Evolutionary conservation across 1,140 invertebrate species (phyloP).

Genomic region (Planococcus citri): DNA sequence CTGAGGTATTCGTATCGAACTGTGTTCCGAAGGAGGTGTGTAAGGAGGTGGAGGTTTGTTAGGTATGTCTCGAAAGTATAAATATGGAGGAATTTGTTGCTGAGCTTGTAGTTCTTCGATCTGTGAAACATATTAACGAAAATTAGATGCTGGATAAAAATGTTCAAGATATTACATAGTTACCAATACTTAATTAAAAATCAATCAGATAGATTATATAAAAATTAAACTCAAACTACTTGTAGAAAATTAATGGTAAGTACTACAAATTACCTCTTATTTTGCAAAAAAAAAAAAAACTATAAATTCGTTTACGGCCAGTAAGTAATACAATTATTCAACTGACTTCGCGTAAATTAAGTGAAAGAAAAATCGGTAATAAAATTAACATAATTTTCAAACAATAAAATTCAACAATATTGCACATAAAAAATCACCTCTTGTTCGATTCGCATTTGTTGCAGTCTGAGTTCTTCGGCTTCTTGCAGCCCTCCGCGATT

Average conservation of each 20-base stretch:
- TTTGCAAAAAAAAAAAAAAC: too few species aligned
- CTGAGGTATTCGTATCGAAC: background rate
- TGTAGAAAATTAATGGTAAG: too few species aligned
- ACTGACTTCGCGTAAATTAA: too few species aligned
- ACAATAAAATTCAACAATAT: too few species aligned
- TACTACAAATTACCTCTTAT: too few species aligned
- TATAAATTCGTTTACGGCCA: too few species aligned
- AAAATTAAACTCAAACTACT: too few species aligned
- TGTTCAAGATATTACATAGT: background rate
- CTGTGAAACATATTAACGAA: constrained; percentile 32
- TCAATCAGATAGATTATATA: too few species aligned
- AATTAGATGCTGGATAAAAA: background rate
- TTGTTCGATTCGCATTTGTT: constrained; percentile 47
- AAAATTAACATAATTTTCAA: background rate
- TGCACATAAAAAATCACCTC: constrained; percentile 39
- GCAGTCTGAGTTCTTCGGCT: constrained; percentile 38
- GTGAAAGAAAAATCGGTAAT: too few species aligned
- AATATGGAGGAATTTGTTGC: constrained; percentile 39
- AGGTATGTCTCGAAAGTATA: constrained; percentile 50
- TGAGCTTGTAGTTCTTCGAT: constrained; percentile 44
- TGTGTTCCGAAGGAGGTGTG: constrained; percentile 40
- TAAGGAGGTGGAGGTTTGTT: constrained; percentile 60
- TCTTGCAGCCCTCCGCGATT: constrained; percentile 34
- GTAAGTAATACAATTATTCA: too few species aligned
- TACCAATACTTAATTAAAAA: too few species aligned